Evolutionary conservation across 2,888 invertebrate species (phyloP), one percentile per base, ranked within the genome.

Genomic region (Philaethria dido): DNA sequence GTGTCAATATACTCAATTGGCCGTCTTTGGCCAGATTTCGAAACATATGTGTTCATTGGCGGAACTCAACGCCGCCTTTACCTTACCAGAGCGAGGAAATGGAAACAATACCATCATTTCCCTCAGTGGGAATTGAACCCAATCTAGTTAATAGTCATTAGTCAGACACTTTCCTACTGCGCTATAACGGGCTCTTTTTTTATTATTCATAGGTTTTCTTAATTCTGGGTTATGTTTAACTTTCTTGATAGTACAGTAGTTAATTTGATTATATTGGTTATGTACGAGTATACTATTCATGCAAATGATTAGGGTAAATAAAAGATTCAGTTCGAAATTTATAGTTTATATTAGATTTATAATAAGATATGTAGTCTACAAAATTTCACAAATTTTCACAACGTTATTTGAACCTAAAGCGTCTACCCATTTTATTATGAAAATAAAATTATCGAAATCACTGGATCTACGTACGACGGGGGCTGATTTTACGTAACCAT

Each of bases 331-430:
- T 73, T 92, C 92, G 88, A 92, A 92, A 92, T 90, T 92, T 92
- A 92, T 92, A 92, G 92, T 92, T 92, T 92, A 92, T 92, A 92
- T 92, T 92, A 92, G 89, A 92, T 92, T 92, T 92, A 92, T 92
- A 92, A 92, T 92, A 92, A 92, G 92, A 92, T 92, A 92, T 92
- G 92, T 92, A 92, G 92, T 92, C 92, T 92, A 92, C 92, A 92
- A 92, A 91, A 92, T 88, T 92, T 92, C 92, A 92, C 92, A 92
- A 92, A 92, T 92, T 90, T 92, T 92, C 92, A 92, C 92, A 92
- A 92, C 92, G 86, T 92, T 91, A 92, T 91, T 92, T 91, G 89
- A 92, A 92, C 91, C 91, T 92, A 92, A 92, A 91, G 92, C 92
- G 89, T 89, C 92, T 92, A 92, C 87, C 89, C 92, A 91, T 91